Percentiles rank a stretch among this genome's conserved stretches.
These are phyloP conservation scores for Ctenicera cuprea DNA, from an alignment of 2,888 invertebrate genomes.

Conservation along the genomic window DNA sequence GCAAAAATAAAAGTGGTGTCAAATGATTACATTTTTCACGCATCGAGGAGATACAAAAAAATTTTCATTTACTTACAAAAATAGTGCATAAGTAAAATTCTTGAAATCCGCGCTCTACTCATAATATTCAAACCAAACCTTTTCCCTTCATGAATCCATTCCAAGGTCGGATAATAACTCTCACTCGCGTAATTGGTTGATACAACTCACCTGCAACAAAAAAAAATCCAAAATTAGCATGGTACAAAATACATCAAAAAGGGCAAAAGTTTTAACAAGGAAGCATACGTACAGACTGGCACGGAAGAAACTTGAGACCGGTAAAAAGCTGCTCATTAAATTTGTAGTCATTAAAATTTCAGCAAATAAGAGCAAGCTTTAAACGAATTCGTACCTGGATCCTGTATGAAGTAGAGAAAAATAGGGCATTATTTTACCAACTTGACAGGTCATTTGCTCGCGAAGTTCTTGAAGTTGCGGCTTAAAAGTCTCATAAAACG, in stretches of 20 bases:
- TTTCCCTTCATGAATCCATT: no score
- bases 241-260: not conserved
- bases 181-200: constrained; percentile 1
- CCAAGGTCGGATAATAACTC: not conserved
- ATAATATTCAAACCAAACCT: not conserved
- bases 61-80: no score
- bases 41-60: no score
- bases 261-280: constrained; percentile 1
- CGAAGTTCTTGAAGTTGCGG: constrained; percentile 18
- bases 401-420: constrained; percentile 36
- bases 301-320: not conserved
- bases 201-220: constrained; percentile 36
- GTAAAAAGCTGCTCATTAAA: constrained; percentile 32
- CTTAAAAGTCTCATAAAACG: constrained; percentile 30
- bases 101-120: no score
- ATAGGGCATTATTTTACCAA: constrained; percentile 34
- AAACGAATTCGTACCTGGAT: constrained; percentile 34
- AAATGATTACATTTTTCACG: no score
- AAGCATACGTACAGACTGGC: not conserved
- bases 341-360: constrained; percentile 31
- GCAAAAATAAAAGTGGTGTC: no score
- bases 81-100: no score
- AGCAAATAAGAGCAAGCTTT: constrained; percentile 23
- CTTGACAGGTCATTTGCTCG: constrained; percentile 48
- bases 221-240: constrained; percentile 17